These are phyloP conservation scores for Microcebus lehilahytsara DNA, from an alignment of 2,113 vertebrate species.

Conservation along the genomic window DNA sequence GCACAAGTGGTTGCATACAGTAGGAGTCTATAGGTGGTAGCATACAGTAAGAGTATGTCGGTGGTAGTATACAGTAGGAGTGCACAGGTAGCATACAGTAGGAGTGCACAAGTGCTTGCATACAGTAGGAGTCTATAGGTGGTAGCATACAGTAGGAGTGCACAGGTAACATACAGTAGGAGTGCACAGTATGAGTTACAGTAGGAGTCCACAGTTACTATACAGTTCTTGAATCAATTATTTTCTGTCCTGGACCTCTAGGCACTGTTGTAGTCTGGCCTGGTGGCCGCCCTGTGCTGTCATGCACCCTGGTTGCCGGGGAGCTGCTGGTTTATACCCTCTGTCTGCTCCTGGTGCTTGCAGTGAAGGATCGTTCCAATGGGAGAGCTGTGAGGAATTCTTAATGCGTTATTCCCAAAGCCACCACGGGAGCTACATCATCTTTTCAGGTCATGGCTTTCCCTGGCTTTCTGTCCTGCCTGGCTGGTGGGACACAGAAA, in stretches of 20 bases:
- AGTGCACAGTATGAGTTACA: too few relatives aligned
- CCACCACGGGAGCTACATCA: neutral
- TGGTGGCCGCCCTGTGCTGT: neutral
- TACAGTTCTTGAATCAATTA: neutral
- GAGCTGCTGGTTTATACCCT: neutral
- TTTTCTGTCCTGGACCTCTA: neutral
- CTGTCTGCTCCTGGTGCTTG: neutral
- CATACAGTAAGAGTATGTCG: too few relatives aligned
- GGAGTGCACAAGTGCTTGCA: too few relatives aligned
- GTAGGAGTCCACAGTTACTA: too few relatives aligned
- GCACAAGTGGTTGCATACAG: neutral
- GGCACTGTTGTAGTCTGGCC: neutral
- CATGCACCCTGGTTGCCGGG: neutral
- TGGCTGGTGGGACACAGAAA: neutral
- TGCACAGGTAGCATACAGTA: too few relatives aligned
- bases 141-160: too few relatives aligned
- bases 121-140: too few relatives aligned
- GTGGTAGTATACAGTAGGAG: too few relatives aligned
- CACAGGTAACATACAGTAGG: too few relatives aligned
- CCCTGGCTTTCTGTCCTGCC: neutral
- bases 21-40: too few relatives aligned
- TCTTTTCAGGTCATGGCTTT: neutral
- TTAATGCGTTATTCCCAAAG: neutral
- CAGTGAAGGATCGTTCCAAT: neutral
- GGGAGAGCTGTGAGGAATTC: neutral